These are phyloP conservation scores for Polyploca ridens DNA, from an alignment of 2,888 invertebrate species.

Conservation along the genomic window DNA sequence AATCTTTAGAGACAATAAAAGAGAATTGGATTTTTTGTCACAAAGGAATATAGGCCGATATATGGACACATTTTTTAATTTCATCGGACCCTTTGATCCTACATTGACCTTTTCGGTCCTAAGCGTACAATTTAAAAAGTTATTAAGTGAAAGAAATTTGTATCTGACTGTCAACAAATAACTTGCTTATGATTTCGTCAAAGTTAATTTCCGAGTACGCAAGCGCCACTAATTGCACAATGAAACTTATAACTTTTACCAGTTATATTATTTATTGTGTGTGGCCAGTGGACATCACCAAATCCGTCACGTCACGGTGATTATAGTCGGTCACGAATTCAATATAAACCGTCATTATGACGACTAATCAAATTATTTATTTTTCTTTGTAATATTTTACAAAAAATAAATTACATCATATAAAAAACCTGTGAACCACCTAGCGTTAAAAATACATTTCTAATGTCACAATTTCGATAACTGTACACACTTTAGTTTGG, in stretches of 20 bases:
- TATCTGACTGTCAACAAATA: neutral
- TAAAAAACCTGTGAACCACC: neutral
- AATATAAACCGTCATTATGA: slow-evolving; percentile 51
- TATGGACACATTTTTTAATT: too few species aligned
- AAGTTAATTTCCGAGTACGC: neutral
- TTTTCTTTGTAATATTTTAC: neutral
- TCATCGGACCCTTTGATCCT: too few species aligned
- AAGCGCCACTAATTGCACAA: slow-evolving; percentile 7
- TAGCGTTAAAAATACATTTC: neutral
- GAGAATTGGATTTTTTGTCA: too few species aligned
- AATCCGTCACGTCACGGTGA: slow-evolving; percentile 59
- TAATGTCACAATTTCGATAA: neutral
- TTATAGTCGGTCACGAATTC: slow-evolving; percentile 63
- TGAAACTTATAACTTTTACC: slow-evolving; percentile 10
- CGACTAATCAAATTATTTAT: slow-evolving; percentile 46
- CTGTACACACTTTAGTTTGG: too few species aligned
- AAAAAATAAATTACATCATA: neutral
- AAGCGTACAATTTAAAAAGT: too few species aligned
- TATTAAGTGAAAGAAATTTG: too few species aligned
- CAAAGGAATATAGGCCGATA: too few species aligned
- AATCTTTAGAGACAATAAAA: too few species aligned
- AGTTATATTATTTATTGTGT: slow-evolving; percentile 29
- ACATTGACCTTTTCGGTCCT: too few species aligned
- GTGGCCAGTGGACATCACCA: slow-evolving; percentile 56
- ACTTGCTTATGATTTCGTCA: neutral